These are phyloP conservation scores for Empis stercorea DNA, from an alignment of 2,888 invertebrate species.

Conservation along the genomic window DNA sequence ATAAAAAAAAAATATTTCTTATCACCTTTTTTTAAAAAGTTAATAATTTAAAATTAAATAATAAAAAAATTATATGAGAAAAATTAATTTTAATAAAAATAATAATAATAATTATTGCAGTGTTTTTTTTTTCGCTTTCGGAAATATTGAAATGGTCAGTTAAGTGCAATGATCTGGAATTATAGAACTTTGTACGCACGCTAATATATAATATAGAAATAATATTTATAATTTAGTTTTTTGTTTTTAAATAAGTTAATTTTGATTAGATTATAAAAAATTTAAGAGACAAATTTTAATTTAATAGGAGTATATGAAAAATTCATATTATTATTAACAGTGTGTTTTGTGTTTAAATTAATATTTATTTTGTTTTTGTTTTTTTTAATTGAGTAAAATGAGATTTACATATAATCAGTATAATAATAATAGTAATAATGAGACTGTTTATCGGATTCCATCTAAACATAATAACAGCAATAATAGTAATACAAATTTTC, in stretches of 20 bases:
- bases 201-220: neutral
- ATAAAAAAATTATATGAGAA: no score
- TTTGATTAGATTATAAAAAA: neutral
- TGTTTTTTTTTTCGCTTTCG: no score
- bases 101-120: neutral
- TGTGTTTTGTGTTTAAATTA: no score
- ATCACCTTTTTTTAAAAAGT: no score
- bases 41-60: no score
- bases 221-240: neutral
- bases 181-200: neutral
- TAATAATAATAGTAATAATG: conserved; percentile 23
- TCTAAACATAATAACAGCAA: conserved; percentile 29
- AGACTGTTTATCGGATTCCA: conserved; percentile 33
- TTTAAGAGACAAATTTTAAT: neutral
- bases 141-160: conserved; percentile 1
- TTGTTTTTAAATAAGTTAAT: neutral
- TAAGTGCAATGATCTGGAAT: conserved; percentile 1
- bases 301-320: no score
- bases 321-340: neutral
- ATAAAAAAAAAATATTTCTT: no score
- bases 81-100: no score
- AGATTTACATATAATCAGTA: conserved; percentile 36
- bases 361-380: no score
- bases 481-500: conserved; percentile 12
- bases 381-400: conserved; percentile 19